A percentile compares a stretch with the other conserved stretches of the same genome.
Conservation (phyloP, 2,888 invertebrate genomes). For the Hipparchia sbordonii region DNA sequence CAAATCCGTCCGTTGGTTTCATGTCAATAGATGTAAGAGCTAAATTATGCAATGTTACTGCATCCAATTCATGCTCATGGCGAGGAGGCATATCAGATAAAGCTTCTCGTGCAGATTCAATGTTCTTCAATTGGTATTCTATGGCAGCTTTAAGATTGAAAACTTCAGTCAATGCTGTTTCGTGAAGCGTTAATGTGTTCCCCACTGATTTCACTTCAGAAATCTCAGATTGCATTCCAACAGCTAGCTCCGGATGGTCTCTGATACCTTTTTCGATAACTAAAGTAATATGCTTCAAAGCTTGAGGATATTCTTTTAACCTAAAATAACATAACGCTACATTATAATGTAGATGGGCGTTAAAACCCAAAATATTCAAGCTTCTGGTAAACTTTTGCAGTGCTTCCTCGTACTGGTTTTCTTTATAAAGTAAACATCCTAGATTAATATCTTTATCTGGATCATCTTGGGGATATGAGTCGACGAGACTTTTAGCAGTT, state of each 20-base stretch:
- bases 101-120: constrained; percentile 93
- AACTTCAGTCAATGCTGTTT: constrained; percentile 98
- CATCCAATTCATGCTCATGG: constrained; percentile 98
- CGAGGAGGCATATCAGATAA: constrained; percentile 95
- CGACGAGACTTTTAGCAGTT: constrained; percentile 94
- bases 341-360: constrained; percentile 96
- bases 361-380: constrained; percentile 94
- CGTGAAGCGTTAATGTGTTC: constrained; percentile 95
- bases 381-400: constrained; percentile 94
- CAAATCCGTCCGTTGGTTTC: constrained; percentile 96
- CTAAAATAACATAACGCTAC: constrained; percentile 97
- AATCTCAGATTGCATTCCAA: constrained; percentile 98
- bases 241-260: constrained; percentile 98
- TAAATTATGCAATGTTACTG: constrained; percentile 98
- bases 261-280: constrained; percentile 98
- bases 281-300: constrained; percentile 94
- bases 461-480: constrained; percentile 93
- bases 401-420: constrained; percentile 92
- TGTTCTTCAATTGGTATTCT: constrained; percentile 91
- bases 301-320: constrained; percentile 95
- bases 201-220: constrained; percentile 97
- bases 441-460: constrained; percentile 97
- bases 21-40: constrained; percentile 94
- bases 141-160: constrained; percentile 99
- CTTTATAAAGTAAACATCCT: constrained; percentile 97